Evolutionary conservation across 2,113 vertebrate genomes (phyloP).

Genomic region (Alces alces): DNA sequence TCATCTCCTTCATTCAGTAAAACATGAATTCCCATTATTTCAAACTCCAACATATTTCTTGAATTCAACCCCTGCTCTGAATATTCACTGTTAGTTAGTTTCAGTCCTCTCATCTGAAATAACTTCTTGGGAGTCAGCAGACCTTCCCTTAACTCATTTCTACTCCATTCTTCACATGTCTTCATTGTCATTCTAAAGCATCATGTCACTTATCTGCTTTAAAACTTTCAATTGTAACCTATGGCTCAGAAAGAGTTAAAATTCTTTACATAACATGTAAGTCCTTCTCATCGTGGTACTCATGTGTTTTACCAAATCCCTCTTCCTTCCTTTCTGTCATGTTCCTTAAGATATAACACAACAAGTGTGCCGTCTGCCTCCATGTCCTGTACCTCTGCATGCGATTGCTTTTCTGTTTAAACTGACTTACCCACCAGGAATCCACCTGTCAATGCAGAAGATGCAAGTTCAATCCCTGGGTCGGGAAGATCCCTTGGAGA

Average conservation of each 20-base stretch:
- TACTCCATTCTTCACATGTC: not conserved
- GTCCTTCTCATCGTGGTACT: not conserved
- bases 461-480: not conserved
- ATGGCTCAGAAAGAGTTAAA: not conserved
- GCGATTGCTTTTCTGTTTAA: not conserved
- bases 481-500: not conserved
- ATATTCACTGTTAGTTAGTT: not conserved
- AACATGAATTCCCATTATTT: not conserved
- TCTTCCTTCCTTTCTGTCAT: not conserved
- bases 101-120: not conserved
- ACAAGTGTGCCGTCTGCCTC: not conserved
- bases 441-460: not conserved
- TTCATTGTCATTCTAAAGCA: not conserved
- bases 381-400: not conserved
- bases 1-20: not conserved
- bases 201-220: not conserved
- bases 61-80: not conserved
- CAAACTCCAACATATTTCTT: not conserved
- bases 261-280: not conserved
- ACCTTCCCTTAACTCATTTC: not conserved
- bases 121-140: not conserved
- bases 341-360: not conserved
- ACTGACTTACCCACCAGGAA: not conserved
- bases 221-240: not conserved
- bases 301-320: not conserved